Evolutionary conservation across 2,888 invertebrate species (phyloP).

Genomic region (Apodemia mormo): DNA sequence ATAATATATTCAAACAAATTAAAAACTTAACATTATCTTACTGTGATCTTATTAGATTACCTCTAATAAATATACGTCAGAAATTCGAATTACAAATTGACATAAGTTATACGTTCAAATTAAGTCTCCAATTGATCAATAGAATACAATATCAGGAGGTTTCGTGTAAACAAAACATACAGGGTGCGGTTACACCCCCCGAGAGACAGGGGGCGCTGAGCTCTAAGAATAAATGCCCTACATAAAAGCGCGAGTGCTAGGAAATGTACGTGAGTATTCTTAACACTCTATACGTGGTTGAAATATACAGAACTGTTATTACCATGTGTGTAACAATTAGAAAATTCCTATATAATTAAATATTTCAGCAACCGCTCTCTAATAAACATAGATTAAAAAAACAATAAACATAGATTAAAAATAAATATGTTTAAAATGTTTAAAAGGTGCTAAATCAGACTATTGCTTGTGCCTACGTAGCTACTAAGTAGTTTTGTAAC

Average conservation of each 20-base stretch:
- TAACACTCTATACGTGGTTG: slow-evolving; percentile 62
- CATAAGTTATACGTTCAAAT: slow-evolving; percentile 27
- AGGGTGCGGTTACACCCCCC: slow-evolving; percentile 50
- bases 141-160: slow-evolving; percentile 29
- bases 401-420: no score
- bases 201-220: slow-evolving; percentile 45
- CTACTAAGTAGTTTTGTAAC: no score
- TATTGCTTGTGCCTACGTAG: no score
- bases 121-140: slow-evolving; percentile 37
- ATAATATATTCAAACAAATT: no score
- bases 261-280: slow-evolving; percentile 78
- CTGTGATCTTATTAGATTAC: no score
- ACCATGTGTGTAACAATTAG: slow-evolving; percentile 21
- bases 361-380: no score
- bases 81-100: neutral
- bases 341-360: no score
- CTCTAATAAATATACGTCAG: no score
- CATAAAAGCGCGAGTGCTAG: slow-evolving; percentile 78
- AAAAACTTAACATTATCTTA: no score
- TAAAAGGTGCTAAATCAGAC: no score
- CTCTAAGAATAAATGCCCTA: slow-evolving; percentile 79
- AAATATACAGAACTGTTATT: slow-evolving; percentile 50
- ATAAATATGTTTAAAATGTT: no score
- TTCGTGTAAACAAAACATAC: slow-evolving; percentile 55
- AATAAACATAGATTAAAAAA: no score